Conservation (phyloP, 2,797 vertebrate species). For the Tauraco hartlaubi region DNA sequence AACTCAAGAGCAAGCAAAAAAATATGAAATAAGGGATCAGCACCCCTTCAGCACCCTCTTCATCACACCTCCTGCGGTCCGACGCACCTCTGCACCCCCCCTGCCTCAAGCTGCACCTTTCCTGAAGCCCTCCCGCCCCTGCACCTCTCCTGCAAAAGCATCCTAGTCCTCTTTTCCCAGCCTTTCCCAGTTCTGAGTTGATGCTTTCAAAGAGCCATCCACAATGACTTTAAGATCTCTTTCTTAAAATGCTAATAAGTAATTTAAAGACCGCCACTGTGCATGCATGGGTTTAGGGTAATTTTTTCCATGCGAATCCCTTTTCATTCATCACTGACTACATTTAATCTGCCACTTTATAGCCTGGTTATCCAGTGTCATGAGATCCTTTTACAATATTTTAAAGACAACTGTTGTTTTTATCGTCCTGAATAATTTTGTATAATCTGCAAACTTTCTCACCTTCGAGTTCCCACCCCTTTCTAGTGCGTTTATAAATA, state of each 20-base stretch:
- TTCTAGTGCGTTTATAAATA: neutral
- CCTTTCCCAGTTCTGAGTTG: slow-evolving; percentile 8
- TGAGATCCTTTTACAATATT: slow-evolving; percentile 52
- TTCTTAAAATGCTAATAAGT: slow-evolving; percentile 75
- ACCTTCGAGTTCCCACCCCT: neutral
- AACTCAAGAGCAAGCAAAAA: neutral
- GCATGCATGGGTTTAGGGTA: slow-evolving; percentile 65
- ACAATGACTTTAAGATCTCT: slow-evolving; percentile 75
- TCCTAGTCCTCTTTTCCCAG: slow-evolving; percentile 1
- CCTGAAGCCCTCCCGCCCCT: neutral
- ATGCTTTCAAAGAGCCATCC: slow-evolving; percentile 62
- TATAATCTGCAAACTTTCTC: slow-evolving; percentile 43
- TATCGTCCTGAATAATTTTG: slow-evolving; percentile 39
- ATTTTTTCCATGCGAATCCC: slow-evolving; percentile 68
- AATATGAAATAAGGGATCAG: fast-evolving
- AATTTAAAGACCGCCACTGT: slow-evolving; percentile 65
- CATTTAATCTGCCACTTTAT: slow-evolving; percentile 66
- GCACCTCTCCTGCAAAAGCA: neutral
- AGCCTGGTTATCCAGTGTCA: slow-evolving; percentile 45
- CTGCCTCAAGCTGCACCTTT: neutral
- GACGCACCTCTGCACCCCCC: neutral
- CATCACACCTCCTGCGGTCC: neutral
- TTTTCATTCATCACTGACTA: slow-evolving; percentile 64
- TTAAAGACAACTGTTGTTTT: slow-evolving; percentile 63
- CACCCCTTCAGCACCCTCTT: neutral